Evolutionary conservation across 2,888 invertebrate species (phyloP).

Genomic region (Saturnia japonica): DNA sequence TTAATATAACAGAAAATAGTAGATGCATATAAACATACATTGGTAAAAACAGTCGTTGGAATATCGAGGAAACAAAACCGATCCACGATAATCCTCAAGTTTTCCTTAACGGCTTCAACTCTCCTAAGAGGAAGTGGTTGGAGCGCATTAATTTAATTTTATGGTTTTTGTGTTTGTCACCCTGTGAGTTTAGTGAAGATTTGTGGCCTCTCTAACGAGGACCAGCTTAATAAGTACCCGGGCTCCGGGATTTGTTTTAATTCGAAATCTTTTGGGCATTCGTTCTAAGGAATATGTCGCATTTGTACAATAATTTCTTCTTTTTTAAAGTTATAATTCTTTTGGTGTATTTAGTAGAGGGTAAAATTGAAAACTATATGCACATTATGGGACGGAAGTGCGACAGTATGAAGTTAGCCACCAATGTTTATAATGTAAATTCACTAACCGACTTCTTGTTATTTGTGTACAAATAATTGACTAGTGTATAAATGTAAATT

Average conservation of each 20-base stretch:
- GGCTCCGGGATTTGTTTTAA: conserved; percentile 11
- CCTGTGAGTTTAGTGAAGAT: conserved; percentile 68
- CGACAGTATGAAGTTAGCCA: no score
- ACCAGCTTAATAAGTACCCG: conserved; percentile 57
- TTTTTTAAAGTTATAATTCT: no score
- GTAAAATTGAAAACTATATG: no score
- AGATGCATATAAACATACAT: not conserved
- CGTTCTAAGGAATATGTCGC: not conserved
- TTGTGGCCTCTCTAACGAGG: conserved; percentile 74
- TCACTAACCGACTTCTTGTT: no score
- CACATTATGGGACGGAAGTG: no score
- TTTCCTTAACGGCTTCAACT: conserved; percentile 65
- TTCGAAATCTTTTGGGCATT: not conserved
- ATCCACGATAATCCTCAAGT: conserved; percentile 46
- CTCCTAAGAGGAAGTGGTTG: conserved; percentile 58
- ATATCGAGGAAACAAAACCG: conserved; percentile 23
- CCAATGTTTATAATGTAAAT: no score
- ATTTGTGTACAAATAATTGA: no score
- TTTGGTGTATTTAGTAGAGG: no score
- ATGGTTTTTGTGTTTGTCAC: conserved; percentile 82
- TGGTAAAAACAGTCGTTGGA: not conserved
- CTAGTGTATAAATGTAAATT: no score
- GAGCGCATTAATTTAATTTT: conserved; percentile 80
- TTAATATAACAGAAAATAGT: not conserved
- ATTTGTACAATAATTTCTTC: not conserved